phyloP scores from a whole-genome alignment of 2,113 vertebrate genomes.

The Sturnira hondurensis region DNA sequence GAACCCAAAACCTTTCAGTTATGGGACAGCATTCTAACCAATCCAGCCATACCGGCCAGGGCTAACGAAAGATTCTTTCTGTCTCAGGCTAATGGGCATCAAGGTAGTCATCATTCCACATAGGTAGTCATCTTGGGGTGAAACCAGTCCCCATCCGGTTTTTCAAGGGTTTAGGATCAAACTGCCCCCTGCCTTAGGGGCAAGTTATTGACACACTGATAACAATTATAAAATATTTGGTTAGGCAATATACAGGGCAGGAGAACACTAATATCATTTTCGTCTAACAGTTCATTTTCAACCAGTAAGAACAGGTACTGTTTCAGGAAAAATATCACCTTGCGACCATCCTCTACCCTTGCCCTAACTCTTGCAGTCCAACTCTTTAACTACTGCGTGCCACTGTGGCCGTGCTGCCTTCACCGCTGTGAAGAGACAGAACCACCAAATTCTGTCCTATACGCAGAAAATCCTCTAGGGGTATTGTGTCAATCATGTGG shows the following conservation, averaged over 20 bases:
- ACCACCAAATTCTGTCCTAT: not conserved
- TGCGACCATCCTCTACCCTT: not conserved
- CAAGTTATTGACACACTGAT: not conserved
- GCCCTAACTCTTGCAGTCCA: not conserved
- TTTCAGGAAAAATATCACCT: slow-evolving; percentile 10
- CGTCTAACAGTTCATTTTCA: slow-evolving; percentile 12
- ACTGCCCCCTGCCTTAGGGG: not conserved
- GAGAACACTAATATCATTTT: not conserved
- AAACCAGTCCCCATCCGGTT: not conserved
- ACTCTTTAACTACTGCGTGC: not conserved
- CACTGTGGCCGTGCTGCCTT: not conserved
- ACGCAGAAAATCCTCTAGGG: not conserved
- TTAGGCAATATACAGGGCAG: not conserved
- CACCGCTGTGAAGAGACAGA: not conserved
- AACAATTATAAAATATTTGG: not conserved
- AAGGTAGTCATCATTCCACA: too few species aligned
- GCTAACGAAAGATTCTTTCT: not conserved
- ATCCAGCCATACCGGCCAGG: too few species aligned
- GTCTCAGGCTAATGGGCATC: not conserved
- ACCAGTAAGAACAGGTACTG: not conserved
- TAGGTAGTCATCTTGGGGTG: not conserved
- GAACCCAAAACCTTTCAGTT: too few species aligned
- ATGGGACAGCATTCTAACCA: too few species aligned
- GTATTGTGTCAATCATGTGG: not conserved
- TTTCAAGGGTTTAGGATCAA: not conserved